Conservation (phyloP, 2,888 invertebrate species). For the Heteromyza rotundicornis region DNA sequence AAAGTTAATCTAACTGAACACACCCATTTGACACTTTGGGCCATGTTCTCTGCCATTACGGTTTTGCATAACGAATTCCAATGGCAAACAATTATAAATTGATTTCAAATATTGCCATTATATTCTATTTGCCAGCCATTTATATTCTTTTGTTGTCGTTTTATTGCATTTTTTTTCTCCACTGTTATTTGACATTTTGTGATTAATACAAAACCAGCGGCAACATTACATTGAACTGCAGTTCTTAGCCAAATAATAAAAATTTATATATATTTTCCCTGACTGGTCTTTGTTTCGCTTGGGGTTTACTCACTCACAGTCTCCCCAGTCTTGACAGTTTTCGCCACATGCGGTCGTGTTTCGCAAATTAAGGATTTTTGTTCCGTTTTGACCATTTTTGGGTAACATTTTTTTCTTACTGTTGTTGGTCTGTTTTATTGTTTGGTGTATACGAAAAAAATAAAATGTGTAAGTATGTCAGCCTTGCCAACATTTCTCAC, state of each 20-base stretch:
- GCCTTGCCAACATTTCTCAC: conserved; percentile 38
- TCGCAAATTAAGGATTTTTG: conserved; percentile 39
- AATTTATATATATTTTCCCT: too few relatives aligned
- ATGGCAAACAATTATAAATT: too few relatives aligned
- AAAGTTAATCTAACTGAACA: too few relatives aligned
- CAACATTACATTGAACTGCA: not conserved
- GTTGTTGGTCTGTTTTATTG: conserved; percentile 35
- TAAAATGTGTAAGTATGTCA: conserved; percentile 28
- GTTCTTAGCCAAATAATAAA: too few relatives aligned
- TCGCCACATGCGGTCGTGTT: conserved; percentile 25
- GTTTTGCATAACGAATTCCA: too few relatives aligned
- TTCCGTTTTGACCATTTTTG: conserved; percentile 19
- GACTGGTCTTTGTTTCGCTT: too few relatives aligned
- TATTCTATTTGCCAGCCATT: conserved; percentile 1
- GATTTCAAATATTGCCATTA: not conserved
- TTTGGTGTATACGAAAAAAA: conserved; percentile 3
- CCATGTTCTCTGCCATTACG: too few relatives aligned
- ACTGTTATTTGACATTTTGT: conserved; percentile 30
- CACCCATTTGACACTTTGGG: too few relatives aligned
- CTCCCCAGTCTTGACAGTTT: not conserved
- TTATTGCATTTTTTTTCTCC: conserved; percentile 9
- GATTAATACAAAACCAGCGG: conserved; percentile 16
- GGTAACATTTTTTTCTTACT: conserved; percentile 18
- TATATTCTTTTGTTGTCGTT: conserved; percentile 1
- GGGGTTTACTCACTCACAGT: not conserved